These are phyloP conservation scores for Babyrousa celebensis DNA, from an alignment of 2,797 vertebrate genomes.

Conservation along the genomic window DNA sequence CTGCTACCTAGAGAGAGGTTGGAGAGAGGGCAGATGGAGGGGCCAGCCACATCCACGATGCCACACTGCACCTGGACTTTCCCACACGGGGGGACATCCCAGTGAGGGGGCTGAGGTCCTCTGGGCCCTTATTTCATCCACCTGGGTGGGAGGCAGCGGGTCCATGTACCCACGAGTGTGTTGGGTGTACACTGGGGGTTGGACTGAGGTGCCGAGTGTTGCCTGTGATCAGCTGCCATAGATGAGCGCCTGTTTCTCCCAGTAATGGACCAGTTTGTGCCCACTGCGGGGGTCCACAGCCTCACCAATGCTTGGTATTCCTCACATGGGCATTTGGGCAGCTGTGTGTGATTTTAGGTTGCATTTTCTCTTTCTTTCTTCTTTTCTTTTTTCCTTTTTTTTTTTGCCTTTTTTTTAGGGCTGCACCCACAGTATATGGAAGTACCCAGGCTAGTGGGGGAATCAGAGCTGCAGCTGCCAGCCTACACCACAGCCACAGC, in stretches of 20 bases:
- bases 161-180: fast-evolving
- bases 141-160: background rate
- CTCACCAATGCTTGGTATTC: fast-evolving
- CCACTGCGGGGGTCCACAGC: background rate
- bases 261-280: fast-evolving
- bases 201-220: fast-evolving
- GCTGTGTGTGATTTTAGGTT: background rate
- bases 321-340: background rate
- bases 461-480: no score
- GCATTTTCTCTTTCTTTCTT: background rate
- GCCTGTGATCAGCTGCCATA: fast-evolving
- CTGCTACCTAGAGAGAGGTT: fast-evolving
- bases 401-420: no score
- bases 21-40: background rate
- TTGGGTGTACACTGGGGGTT: no score
- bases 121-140: background rate
- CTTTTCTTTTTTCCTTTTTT: no score
- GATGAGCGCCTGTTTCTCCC: fast-evolving
- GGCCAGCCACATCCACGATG: background rate
- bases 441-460: no score
- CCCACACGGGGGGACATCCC: no score
- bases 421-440: no score
- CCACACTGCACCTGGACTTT: fast-evolving
- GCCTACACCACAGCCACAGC: no score
- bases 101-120: background rate